phyloP scores from a whole-genome alignment of 1,140 invertebrate genomes.

The Diachasma alloeum region DNA sequence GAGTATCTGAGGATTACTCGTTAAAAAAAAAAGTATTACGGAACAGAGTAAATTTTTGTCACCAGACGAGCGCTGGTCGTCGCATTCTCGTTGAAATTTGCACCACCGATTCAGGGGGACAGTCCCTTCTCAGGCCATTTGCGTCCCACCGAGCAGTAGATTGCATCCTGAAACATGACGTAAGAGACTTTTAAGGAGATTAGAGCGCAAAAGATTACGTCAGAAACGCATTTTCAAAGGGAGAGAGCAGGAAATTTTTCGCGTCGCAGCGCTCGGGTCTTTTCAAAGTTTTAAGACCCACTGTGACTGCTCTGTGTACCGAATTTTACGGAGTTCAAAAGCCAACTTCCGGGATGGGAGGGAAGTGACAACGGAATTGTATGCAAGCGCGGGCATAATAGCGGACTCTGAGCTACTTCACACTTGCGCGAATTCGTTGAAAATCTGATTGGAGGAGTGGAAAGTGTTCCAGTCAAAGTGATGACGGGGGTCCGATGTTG shows the following conservation, averaged over 20 bases:
- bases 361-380: no score
- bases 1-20: background rate
- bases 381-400: no score
- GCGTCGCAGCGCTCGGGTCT: background rate
- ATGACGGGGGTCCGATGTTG: no score
- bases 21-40: background rate
- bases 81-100: background rate
- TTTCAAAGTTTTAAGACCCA: background rate
- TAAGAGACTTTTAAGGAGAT: background rate
- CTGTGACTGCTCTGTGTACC: background rate
- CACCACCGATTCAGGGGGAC: background rate
- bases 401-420: no score
- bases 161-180: background rate
- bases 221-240: background rate
- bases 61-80: background rate
- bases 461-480: no score
- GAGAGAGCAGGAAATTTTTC: background rate
- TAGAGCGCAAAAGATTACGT: background rate
- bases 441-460: no score
- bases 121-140: background rate
- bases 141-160: background rate
- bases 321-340: background rate
- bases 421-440: no score
- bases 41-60: background rate
- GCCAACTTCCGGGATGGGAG: background rate